Conservation (phyloP, 2,888 invertebrate genomes). For the Steinernema carpocapsae region DNA sequence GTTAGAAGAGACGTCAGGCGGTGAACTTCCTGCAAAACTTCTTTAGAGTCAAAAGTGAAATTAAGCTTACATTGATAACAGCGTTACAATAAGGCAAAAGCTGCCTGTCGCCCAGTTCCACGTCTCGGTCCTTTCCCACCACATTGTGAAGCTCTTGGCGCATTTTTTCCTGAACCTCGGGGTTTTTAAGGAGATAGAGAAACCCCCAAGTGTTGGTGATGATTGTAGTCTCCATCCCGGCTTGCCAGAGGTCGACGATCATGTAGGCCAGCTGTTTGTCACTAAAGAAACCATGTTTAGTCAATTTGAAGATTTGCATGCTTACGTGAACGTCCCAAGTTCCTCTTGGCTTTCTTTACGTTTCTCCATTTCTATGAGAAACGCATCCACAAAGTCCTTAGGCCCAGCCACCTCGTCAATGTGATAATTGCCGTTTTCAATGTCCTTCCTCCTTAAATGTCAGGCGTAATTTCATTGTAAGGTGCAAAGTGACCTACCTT, state of each 20-base stretch:
- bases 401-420: background rate
- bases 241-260: constrained; percentile 33
- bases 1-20: constrained; percentile 48
- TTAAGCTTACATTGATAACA: constrained; percentile 2
- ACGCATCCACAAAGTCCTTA: constrained; percentile 7
- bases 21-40: constrained; percentile 44
- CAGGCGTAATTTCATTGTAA: background rate
- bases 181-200: background rate
- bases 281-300: background rate
- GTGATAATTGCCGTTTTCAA: background rate
- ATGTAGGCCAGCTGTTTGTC: constrained; percentile 1
- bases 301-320: background rate
- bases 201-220: constrained; percentile 20
- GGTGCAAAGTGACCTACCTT: background rate
- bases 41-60: background rate
- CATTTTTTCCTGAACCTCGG: constrained; percentile 26
- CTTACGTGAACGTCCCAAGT: background rate
- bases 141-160: background rate
- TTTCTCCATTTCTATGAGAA: constrained; percentile 17
- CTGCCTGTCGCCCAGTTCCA: background rate
- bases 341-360: background rate
- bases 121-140: background rate
- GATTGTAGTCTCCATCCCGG: constrained; percentile 36
- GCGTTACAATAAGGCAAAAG: constrained; percentile 5
- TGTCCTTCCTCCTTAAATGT: background rate